Evolutionary conservation across 2,797 vertebrate species (phyloP), one percentile per base, ranked within the genome.

Genomic region (Eulemur mongoz): DNA sequence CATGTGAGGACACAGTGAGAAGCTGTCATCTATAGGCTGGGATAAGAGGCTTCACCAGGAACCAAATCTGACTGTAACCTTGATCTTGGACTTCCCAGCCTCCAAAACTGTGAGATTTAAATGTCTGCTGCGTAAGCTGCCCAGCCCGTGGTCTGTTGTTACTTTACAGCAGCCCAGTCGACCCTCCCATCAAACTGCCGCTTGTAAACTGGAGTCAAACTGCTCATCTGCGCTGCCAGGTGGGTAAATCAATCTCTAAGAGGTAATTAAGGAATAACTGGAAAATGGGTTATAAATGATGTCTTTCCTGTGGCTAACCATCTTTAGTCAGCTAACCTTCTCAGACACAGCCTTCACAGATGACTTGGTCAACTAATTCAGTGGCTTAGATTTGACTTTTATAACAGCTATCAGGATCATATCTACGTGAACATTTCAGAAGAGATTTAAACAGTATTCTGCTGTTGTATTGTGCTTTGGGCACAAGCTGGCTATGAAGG

Each of bases 291-390:
- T 73, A 15, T 54, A 32, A 52, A 11, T 2, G 25, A 25, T 18
- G 14, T 14, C 50, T 93, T 82, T 67, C 14, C 27, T 12, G 7
- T 17, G 25, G 22, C 65, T 25, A 4, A 2, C 12, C 52, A 13
- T 65, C 14, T 30, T 79, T 10, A 48, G 22, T n/a, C 0, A 4
- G 35, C 35, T 52, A 57, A 45, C 48, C 20, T 59, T 65, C 65
- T 79, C 94, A 95, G 91, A 76, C 83, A 63, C 8, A 50, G 85
- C n/a, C 85, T 91, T 94, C 90, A 89, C 69, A 95, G 48, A 61
- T 91, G 85, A 96, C 35, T 91, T 87, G 43, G 57, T 89, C 43
- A 5, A 40, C 79, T 83, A 92, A 87, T 93, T 89, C 84, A 70
- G 61, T 15, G 82, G 70, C 91, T 97, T 83, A 57, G 4, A 73